Evolutionary conservation across 2,797 vertebrate genomes (phyloP), one percentile per base, ranked within the genome.

Genomic region (Margarornis squamiger): DNA sequence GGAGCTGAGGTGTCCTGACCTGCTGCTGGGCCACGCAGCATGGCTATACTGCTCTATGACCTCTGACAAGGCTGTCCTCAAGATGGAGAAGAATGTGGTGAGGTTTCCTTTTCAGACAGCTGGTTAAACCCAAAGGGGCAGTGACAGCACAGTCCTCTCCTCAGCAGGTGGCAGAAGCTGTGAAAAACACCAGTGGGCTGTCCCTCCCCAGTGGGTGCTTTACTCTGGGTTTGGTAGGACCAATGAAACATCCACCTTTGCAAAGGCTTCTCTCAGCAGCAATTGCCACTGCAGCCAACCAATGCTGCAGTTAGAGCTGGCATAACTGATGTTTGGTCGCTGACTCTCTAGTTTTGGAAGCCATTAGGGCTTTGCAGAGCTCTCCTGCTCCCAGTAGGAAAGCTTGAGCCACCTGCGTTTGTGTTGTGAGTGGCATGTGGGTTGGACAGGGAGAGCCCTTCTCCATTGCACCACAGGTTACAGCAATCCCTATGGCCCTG

Each of bases 401-500:
- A 48, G 54, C 67, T 8, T 68, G 57, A 84, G 83, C 29, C 29
- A 27, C 8, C 20, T 20, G n/a, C 11, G n/a, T 29, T 5, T 23
- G 34, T 8, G 30, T 14, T 36, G 24, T 23, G 32, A 48, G 30
- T 1, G 12, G 36, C 4, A 22, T 3, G 3, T 24, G 21, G 39
- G 2, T 70, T 41, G 68, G 43, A 43, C 24, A 7, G 0, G 6
- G 48, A 61, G 9, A 27, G 19, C 59, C 46, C 41, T 4, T 9
- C 38, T 58, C 39, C 23, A 18, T 1, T 30, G 46, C n/a, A 17
- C 21, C 34, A 6, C 0, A 2, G 22, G 62, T 38, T n/a, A 2
- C 10, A n/a, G 24, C 11, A 2, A 20, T 20, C 17, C 8, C 3
- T 46, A 4, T 26, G 3, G 10, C 1, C 12, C 2, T 6, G 3